These are phyloP conservation scores for Tinamus guttatus DNA, from an alignment of 2,113 vertebrate genomes.

Conservation along the genomic window DNA sequence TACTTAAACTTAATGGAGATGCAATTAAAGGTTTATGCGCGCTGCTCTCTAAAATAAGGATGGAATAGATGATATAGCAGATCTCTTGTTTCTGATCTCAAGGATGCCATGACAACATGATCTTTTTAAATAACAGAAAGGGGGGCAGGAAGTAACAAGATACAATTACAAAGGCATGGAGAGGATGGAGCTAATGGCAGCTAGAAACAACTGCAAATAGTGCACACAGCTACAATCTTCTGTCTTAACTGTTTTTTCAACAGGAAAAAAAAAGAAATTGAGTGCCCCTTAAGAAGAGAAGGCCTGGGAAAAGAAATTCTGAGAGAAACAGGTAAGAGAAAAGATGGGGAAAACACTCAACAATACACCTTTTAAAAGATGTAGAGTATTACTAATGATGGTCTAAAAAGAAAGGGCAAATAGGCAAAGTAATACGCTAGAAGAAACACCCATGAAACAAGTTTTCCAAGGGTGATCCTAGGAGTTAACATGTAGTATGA, in stretches of 20 bases:
- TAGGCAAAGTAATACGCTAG: neutral
- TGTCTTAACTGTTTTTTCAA: neutral
- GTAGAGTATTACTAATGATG: fast-evolving
- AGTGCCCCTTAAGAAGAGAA: neutral
- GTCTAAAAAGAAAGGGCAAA: neutral
- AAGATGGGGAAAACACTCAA: neutral
- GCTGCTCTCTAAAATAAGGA: neutral
- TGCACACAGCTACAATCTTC: neutral
- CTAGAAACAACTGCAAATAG: neutral
- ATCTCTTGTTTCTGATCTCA: neutral
- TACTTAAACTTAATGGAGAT: neutral
- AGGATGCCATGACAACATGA: neutral
- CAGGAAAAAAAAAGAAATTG: conserved; percentile 22
- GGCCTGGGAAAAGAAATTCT: neutral
- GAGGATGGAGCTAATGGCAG: fast-evolving
- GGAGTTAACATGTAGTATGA: neutral
- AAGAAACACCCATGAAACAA: neutral
- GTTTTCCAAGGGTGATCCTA: neutral
- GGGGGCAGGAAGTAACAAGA: neutral
- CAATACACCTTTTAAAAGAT: neutral
- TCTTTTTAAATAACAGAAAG: neutral
- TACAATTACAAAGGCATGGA: fast-evolving
- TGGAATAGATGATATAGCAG: neutral
- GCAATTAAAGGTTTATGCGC: neutral
- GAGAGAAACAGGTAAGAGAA: conserved; percentile 36